Percentiles rank a stretch among this genome's conserved stretches.
Conservation (phyloP, 2,888 invertebrate genomes). For the Ophioninae sp. region DNA sequence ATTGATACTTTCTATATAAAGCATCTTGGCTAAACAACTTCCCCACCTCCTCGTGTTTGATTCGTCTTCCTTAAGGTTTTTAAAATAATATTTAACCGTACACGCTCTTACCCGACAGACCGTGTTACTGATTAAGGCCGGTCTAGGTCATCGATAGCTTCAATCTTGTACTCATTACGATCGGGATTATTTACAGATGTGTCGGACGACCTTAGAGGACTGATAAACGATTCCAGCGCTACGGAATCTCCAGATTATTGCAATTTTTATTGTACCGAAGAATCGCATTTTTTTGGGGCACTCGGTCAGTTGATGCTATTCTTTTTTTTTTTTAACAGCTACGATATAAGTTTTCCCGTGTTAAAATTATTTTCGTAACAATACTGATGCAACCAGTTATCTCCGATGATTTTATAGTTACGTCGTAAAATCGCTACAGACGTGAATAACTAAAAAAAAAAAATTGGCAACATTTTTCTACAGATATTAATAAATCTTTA, state of each 20-base stretch:
- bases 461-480: not conserved
- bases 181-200: constrained; percentile 66
- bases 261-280: constrained; percentile 43
- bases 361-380: not conserved
- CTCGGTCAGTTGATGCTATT: constrained; percentile 50
- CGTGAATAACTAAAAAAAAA: not conserved
- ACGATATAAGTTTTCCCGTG: not conserved
- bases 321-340: not conserved
- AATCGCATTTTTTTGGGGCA: constrained; percentile 38
- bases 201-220: constrained; percentile 62
- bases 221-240: constrained; percentile 30
- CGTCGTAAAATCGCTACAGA: not conserved
- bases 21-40: too few relatives aligned
- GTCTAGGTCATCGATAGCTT: not conserved
- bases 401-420: not conserved
- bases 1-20: too few relatives aligned
- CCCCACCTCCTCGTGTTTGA: too few relatives aligned
- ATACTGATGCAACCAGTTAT: not conserved
- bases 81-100: too few relatives aligned
- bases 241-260: constrained; percentile 32
- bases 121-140: not conserved
- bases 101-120: too few relatives aligned
- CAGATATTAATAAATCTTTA: not conserved
- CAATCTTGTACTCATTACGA: not conserved
- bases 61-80: too few relatives aligned